Percentiles rank a stretch among this genome's conserved stretches.
Conservation (phyloP, 1,140 invertebrate genomes). For the Sipha flava region DNA sequence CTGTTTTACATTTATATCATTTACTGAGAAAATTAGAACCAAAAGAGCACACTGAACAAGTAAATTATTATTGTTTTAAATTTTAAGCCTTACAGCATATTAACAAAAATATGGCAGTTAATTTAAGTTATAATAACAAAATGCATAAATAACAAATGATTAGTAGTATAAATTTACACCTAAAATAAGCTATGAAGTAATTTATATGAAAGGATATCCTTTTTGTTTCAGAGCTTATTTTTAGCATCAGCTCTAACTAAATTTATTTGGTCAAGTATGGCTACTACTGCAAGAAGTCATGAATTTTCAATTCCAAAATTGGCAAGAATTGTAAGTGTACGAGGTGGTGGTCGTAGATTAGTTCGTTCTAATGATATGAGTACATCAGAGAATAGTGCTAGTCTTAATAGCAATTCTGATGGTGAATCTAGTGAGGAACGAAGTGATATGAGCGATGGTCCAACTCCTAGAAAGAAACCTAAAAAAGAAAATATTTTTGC, state of each 20-base stretch:
- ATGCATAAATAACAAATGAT: background rate
- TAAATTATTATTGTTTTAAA: too few relatives aligned
- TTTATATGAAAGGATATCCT: too few relatives aligned
- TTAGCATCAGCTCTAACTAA: conserved; percentile 81
- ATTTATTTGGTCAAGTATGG: conserved; percentile 75
- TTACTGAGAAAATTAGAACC: conserved; percentile 75
- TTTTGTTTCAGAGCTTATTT: conserved; percentile 68
- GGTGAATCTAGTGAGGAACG: conserved; percentile 26
- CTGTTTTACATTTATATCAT: conserved; percentile 78
- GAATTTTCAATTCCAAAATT: conserved; percentile 22
- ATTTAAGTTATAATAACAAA: too few relatives aligned
- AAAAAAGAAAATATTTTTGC: conserved; percentile 36
- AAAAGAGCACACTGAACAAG: conserved; percentile 82
- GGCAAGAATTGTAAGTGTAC: background rate
- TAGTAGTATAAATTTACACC: background rate
- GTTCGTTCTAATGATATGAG: conserved; percentile 22
- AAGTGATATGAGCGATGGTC: conserved; percentile 45
- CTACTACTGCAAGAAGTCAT: conserved; percentile 39
- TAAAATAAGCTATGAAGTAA: too few relatives aligned
- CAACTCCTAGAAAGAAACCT: conserved; percentile 48
- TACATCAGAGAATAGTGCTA: conserved; percentile 28
- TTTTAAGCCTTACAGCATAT: too few relatives aligned
- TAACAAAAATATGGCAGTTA: too few relatives aligned
- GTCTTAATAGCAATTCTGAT: conserved; percentile 26
- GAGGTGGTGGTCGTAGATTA: background rate